Conservation (phyloP, 2,888 invertebrate species). For the Baccha elongata region DNA sequence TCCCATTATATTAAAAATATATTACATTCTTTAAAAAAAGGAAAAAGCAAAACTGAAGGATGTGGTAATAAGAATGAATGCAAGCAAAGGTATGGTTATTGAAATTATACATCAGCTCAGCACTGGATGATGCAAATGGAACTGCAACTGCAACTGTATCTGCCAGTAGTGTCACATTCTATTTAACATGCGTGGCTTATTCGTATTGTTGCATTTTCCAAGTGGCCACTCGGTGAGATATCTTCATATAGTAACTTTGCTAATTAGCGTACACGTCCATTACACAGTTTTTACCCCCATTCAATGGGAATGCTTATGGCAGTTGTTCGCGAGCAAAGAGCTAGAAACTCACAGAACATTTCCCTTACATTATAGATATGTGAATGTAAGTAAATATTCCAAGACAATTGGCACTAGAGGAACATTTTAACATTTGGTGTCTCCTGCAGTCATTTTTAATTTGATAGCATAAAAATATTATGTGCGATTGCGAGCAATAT, state of each 20-base stretch:
- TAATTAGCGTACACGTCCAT: constrained; percentile 72
- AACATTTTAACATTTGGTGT: constrained; percentile 74
- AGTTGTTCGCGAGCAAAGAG: constrained; percentile 58
- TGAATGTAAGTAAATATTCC: constrained; percentile 69
- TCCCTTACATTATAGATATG: constrained; percentile 62
- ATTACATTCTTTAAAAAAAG: too few relatives aligned
- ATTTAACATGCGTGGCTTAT: constrained; percentile 72
- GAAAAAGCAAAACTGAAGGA: constrained; percentile 16
- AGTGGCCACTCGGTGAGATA: constrained; percentile 67
- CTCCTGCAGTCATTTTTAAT: constrained; percentile 73
- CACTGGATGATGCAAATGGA: constrained; percentile 29
- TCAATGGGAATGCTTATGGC: constrained; percentile 52
- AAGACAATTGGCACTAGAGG: constrained; percentile 72
- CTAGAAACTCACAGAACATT: constrained; percentile 36
- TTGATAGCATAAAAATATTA: constrained; percentile 58
- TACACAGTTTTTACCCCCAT: constrained; percentile 72
- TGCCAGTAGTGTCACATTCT: constrained; percentile 61
- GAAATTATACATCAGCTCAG: constrained; percentile 33
- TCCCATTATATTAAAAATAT: too few relatives aligned
- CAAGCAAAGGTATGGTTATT: constrained; percentile 22
- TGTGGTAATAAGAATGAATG: background rate
- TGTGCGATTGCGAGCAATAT: constrained; percentile 29
- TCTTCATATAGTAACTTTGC: constrained; percentile 71
- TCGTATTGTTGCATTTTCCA: constrained; percentile 69
- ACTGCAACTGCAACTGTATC: background rate